Base-by-base conservation (phyloP, 2,888 invertebrate genomes). In the Neoaliturus tenellus region DNA sequence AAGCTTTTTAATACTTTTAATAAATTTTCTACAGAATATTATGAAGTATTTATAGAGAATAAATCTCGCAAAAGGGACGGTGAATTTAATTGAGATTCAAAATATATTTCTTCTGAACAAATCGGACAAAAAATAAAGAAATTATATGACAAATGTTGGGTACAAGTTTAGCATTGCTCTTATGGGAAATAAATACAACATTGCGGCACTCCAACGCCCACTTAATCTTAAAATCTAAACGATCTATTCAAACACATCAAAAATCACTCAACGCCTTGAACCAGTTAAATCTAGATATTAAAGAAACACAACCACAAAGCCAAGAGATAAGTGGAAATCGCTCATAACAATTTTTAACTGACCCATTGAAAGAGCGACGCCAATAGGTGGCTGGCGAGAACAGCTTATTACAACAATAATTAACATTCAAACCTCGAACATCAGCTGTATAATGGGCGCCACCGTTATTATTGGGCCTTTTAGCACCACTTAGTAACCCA, bases 401-500 rank as follows among this genome's bases (percentile, higher is more conserved):
- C 62, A 62, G 62, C 62, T 62, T 28, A 62, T 62, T 62, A 28
- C 62, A 62, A 20, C 35, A n/a, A 14, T 62, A 62, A 62, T 62
- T 62, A 62, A 62, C 62, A 62, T 62, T 62, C 17, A 8, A 62
- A 62, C 8, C 4, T 62, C 69, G 69, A 69, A 39, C 35, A 33
- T 69, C 69, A 69, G 35, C 39, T 69, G 69, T 39, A n/a, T 39
- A 69, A 35, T n/a, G 69, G 39, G n/a, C 69, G 1, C 35, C 28
- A 69, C 69, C 69, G 69, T 69, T 69, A 69, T 69, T 69, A 69
- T 69, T 35, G 39, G 20, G 23, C 14, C 35, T n/a, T 69, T 69
- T 69, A 69, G 69, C 69, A 39, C 69, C 69, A 69, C n/a, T 69
- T 28, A 39, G 69, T 39, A 39, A 69, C 35, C 69, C 69, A 69